phyloP scores from a whole-genome alignment of 2,888 invertebrate species.

The Troides oblongomaculatus region DNA sequence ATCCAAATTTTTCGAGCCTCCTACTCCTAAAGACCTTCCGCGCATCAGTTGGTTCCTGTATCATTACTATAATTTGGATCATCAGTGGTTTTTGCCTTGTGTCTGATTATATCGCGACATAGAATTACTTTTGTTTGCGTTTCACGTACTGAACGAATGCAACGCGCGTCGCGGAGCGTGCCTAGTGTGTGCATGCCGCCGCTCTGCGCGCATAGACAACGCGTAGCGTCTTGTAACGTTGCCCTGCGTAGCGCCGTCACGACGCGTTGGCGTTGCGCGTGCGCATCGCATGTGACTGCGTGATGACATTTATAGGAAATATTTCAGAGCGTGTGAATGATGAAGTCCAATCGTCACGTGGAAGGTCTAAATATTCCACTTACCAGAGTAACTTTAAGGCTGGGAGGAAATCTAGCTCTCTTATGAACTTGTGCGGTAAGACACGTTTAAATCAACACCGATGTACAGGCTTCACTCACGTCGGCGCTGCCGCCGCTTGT shows the following conservation, averaged over 20 bases:
- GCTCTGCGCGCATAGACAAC: conserved; percentile 17
- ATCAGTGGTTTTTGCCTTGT: conserved; percentile 37
- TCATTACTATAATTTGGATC: conserved; percentile 33
- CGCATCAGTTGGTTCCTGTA: conserved; percentile 63
- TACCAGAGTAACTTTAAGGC: conserved; percentile 92
- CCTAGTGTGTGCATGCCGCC: conserved; percentile 58
- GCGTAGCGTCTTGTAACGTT: too few relatives aligned
- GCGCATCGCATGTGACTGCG: conserved; percentile 57
- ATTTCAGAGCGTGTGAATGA: conserved; percentile 92
- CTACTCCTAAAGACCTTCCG: conserved; percentile 66
- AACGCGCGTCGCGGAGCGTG: conserved; percentile 41
- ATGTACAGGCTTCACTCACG: conserved; percentile 63
- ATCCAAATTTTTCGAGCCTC: conserved; percentile 57
- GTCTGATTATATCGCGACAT: conserved; percentile 38
- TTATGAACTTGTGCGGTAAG: conserved; percentile 98
- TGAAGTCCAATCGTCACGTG: conserved; percentile 88
- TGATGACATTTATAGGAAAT: conserved; percentile 76
- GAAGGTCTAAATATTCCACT: conserved; percentile 91
- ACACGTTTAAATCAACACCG: conserved; percentile 64
- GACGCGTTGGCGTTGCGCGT: conserved; percentile 13
- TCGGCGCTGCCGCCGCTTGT: conserved; percentile 46
- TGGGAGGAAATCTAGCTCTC: conserved; percentile 94
- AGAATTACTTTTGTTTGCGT: conserved; percentile 65
- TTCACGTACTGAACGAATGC: conserved; percentile 23
- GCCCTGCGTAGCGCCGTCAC: too few relatives aligned